Percentiles rank a stretch among this genome's conserved stretches.
These are phyloP conservation scores for Eupithecia abbreviata DNA, from an alignment of 2,888 invertebrate species.

Conservation along the genomic window DNA sequence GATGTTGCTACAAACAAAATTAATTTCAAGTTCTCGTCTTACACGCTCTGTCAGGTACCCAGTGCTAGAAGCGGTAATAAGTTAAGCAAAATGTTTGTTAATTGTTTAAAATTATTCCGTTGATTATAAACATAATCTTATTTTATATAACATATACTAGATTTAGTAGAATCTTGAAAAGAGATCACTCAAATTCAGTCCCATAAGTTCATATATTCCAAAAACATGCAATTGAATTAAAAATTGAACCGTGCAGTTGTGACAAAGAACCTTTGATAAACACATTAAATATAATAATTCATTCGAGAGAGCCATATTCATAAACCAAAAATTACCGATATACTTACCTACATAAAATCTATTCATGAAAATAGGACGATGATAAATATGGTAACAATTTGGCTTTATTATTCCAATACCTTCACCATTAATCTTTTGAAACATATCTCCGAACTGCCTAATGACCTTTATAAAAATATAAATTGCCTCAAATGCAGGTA, in stretches of 20 bases:
- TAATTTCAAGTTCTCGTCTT: slow-evolving; percentile 29
- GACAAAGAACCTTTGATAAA: background rate
- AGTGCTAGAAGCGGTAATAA: background rate
- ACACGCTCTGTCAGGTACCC: slow-evolving; percentile 2
- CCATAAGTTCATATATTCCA: too few relatives aligned
- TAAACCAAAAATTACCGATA: background rate
- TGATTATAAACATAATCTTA: background rate
- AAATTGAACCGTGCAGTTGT: background rate
- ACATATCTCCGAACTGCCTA: slow-evolving; percentile 37
- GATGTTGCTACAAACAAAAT: slow-evolving; percentile 29
- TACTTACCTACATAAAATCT: background rate
- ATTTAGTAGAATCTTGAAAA: background rate
- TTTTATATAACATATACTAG: background rate
- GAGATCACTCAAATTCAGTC: background rate
- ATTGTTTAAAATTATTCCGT: background rate
- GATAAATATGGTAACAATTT: slow-evolving; percentile 13
- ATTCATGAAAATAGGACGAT: slow-evolving; percentile 5
- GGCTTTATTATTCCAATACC: slow-evolving; percentile 13
- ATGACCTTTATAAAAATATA: slow-evolving; percentile 48
- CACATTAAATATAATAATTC: too few relatives aligned
- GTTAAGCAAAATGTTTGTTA: background rate
- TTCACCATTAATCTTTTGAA: slow-evolving; percentile 31
- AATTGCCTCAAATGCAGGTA: slow-evolving; percentile 59
- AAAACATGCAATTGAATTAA: background rate
- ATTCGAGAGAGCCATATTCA: too few relatives aligned